A percentile compares a stretch with the other conserved stretches of the same genome.
These are phyloP conservation scores for Tragelaphus scriptus DNA, from an alignment of 2,113 vertebrate genomes.

Conservation along the genomic window DNA sequence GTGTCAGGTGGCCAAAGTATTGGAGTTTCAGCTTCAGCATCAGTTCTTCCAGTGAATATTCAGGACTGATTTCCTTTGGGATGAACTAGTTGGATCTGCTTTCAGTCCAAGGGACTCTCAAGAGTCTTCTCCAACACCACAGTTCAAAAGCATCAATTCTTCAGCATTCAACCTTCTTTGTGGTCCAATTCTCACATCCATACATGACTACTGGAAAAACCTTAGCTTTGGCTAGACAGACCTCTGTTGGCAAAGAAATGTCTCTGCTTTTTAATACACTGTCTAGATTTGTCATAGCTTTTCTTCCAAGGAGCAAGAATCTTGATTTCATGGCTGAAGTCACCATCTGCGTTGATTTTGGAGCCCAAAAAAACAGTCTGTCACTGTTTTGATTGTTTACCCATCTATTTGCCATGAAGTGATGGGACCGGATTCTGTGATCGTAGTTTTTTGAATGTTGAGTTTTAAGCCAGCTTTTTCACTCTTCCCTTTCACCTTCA, in stretches of 20 bases:
- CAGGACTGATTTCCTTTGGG: not conserved
- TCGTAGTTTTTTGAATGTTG: not conserved
- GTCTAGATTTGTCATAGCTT: not conserved
- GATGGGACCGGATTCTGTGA: not conserved
- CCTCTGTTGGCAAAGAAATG: not conserved
- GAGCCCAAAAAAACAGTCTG: not conserved
- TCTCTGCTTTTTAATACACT: not conserved
- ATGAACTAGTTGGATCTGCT: not conserved
- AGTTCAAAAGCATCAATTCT: not conserved
- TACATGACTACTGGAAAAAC: not conserved
- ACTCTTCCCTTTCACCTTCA: not conserved
- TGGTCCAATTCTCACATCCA: not conserved
- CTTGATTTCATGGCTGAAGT: not conserved
- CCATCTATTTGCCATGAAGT: not conserved
- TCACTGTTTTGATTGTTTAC: not conserved
- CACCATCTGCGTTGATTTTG: not conserved
- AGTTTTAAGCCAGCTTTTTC: not conserved
- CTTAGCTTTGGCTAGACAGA: not conserved
- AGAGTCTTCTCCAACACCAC: not conserved
- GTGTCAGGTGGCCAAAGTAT: not conserved
- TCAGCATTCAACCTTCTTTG: not conserved
- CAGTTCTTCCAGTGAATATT: not conserved
- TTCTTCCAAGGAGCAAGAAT: not conserved
- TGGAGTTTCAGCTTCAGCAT: not conserved
- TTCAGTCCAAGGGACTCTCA: not conserved